Conservation (phyloP, 2,113 vertebrate genomes). For the Oncorhynchus clarkii region DNA sequence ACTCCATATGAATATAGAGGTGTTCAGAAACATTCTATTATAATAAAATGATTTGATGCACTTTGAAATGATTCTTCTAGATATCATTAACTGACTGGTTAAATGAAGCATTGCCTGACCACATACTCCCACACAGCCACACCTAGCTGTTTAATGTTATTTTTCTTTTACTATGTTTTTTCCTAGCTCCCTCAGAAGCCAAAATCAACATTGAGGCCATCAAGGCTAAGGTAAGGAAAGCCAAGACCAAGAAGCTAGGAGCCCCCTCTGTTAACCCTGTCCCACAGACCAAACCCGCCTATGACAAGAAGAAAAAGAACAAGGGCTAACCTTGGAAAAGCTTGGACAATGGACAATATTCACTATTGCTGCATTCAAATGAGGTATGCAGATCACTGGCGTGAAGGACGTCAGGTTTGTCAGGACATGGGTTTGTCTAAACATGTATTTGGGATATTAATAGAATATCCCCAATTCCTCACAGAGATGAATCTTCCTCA, state of each 20-base stretch:
- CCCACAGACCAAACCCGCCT: conserved; percentile 65
- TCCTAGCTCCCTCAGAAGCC: conserved; percentile 76
- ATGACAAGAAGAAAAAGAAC: conserved; percentile 76
- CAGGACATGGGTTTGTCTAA: background rate
- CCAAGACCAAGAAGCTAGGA: conserved; percentile 91
- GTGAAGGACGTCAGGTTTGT: background rate
- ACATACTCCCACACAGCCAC: no score
- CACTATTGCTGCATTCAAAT: background rate
- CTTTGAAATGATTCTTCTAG: no score
- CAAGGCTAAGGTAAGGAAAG: conserved; percentile 92
- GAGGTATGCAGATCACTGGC: background rate
- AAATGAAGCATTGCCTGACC: no score
- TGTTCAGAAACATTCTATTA: no score
- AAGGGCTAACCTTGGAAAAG: conserved; percentile 25
- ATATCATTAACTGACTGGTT: no score
- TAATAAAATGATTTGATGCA: no score
- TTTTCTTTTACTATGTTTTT: conserved; percentile 10
- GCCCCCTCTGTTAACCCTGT: conserved; percentile 81
- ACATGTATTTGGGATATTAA: background rate
- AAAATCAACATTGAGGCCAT: conserved; percentile 89
- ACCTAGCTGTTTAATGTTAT: background rate
- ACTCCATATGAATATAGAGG: no score
- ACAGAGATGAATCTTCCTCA: no score
- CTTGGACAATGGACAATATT: background rate
- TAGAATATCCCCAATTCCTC: background rate